Evolutionary conservation across 64 coral and sea anemone species (phyloP), one percentile per base, ranked within the genome.

Genomic region (Platygyra sinensis): DNA sequence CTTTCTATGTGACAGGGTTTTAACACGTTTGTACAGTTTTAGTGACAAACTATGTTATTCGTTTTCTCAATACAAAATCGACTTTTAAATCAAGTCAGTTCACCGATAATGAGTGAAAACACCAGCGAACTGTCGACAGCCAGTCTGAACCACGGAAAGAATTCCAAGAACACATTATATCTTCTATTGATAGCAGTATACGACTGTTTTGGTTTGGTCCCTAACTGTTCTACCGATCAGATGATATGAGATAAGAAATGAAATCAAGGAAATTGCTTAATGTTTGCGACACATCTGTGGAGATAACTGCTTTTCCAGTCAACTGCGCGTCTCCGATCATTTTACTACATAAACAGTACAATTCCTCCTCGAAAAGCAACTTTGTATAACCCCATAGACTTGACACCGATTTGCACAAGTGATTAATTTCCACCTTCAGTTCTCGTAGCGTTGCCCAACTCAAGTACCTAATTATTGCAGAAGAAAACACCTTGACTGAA

Each of bases 141-240:
- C 2, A 85, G 81, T 85, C 81, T 85, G 24, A 85, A 51, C 36
- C 20, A 25, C 81, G 62, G 63, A 24, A 85, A 11, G 62, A 46
- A 85, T 85, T 85, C 27, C 10, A 69, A 64, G 67, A 20, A 64
- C 38, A 71, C 25, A 51, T 69, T 50, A 38, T 83, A 50, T 85
- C 62, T 69, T 2, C 1, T 10, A 4, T 36, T 51, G 81, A 85
- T 85, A 85, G 81, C 81, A 50, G 2, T 8, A 46, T 15, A 63
- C 81, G 62, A 85, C 62, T 85, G 81, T 85, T 85, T 85, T 85
- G 81, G 71, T 85, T 85, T 85, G 38, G 63, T 22, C 38, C 81
- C 36, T 72, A 85, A 85, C 38, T 38, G 63, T 51, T 85, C 18
- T 63, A n/a, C 36, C 42, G 36, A 85, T 85, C 62, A 72, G 63